These are phyloP conservation scores for Sebastes oblongus DNA, from an alignment of 2,797 vertebrate species.

Conservation along the genomic window DNA sequence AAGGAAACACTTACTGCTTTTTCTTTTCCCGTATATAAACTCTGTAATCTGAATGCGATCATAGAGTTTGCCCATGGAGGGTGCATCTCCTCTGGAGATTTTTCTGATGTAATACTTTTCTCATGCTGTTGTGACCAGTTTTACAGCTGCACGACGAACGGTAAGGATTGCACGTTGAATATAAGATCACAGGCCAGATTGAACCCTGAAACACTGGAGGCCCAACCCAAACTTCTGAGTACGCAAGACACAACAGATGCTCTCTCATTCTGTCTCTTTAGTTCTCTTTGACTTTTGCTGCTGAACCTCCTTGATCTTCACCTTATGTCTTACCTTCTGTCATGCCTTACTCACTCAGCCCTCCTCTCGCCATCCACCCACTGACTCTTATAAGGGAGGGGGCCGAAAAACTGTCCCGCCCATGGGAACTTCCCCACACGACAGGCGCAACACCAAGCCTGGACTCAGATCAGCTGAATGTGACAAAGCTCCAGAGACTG, in stretches of 20 bases:
- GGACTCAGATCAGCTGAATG: slow-evolving; percentile 65
- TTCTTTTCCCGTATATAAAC: not conserved
- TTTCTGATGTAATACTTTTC: slow-evolving; percentile 43
- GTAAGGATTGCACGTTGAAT: not conserved
- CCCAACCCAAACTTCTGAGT: slow-evolving; percentile 36
- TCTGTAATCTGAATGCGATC: slow-evolving; percentile 1
- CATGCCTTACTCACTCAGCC: slow-evolving; percentile 12
- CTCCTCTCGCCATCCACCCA: slow-evolving; percentile 6
- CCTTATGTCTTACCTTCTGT: slow-evolving; percentile 27
- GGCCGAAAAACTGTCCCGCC: slow-evolving; percentile 21
- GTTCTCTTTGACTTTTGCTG: slow-evolving; percentile 24
- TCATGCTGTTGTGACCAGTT: not conserved
- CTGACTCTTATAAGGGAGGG: not conserved
- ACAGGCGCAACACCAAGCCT: slow-evolving; percentile 42
- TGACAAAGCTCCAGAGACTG: slow-evolving; percentile 64
- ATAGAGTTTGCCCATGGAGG: not conserved
- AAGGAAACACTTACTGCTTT: not conserved
- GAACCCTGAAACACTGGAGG: slow-evolving; percentile 27
- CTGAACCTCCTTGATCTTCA: slow-evolving; percentile 34
- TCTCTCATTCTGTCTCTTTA: slow-evolving; percentile 26
- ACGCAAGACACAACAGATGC: slow-evolving; percentile 43
- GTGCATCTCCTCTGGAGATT: slow-evolving; percentile 21
- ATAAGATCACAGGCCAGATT: slow-evolving; percentile 6
- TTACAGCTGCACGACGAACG: not conserved
- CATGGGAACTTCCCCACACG: slow-evolving; percentile 42